These are phyloP conservation scores for Toxostoma redivivum DNA, from an alignment of 2,113 vertebrate species.

Conservation along the genomic window DNA sequence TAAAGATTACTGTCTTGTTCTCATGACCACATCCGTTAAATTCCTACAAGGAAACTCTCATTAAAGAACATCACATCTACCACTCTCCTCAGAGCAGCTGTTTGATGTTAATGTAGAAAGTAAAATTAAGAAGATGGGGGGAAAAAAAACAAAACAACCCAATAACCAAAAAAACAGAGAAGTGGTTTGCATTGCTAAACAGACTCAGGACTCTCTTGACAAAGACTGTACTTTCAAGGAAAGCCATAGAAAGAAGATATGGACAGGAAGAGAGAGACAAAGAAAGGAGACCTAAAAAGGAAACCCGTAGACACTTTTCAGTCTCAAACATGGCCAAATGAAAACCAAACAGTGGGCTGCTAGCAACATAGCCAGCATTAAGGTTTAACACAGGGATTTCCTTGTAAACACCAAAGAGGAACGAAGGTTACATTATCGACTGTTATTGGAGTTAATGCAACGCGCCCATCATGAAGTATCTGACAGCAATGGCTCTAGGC, in stretches of 20 bases:
- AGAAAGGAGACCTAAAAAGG: not conserved
- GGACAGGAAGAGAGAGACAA: not conserved
- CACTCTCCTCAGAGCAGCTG: not conserved
- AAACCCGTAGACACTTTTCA: not conserved
- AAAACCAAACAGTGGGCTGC: not conserved
- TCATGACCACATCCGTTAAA: not conserved
- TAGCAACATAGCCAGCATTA: not conserved
- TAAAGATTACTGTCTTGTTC: not conserved
- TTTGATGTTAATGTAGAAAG: not conserved
- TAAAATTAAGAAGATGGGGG: not conserved
- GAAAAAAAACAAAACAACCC: not conserved
- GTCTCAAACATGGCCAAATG: not conserved
- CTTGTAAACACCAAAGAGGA: not conserved
- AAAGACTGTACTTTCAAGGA: not conserved
- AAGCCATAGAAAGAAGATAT: not conserved
- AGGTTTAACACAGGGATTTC: not conserved
- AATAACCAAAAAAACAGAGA: not conserved
- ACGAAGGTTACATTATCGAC: not conserved
- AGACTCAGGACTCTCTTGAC: not conserved
- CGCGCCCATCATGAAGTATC: not conserved
- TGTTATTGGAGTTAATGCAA: not conserved
- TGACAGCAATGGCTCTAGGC: not conserved
- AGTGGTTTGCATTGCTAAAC: not conserved
- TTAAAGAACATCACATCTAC: not conserved
- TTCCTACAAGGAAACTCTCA: not conserved